Percentiles rank a stretch among this genome's conserved stretches.
These are phyloP conservation scores for Suricata suricatta DNA, from an alignment of 2,113 vertebrate species.

Conservation along the genomic window DNA sequence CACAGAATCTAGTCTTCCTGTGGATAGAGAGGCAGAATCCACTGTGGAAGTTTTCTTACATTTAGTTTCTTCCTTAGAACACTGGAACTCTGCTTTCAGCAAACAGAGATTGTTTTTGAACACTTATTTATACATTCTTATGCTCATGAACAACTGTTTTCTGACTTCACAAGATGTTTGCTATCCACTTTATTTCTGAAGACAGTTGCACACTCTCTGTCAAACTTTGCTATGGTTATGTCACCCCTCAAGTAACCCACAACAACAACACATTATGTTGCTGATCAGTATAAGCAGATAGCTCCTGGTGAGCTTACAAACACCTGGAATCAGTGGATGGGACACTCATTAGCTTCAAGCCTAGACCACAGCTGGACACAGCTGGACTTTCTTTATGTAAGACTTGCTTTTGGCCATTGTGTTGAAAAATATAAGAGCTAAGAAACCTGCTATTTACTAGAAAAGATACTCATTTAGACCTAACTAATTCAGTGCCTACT, in stretches of 20 bases:
- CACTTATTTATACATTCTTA: background rate
- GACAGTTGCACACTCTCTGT: background rate
- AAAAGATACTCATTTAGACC: background rate
- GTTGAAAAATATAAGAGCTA: background rate
- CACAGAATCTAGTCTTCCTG: background rate
- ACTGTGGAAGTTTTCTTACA: background rate
- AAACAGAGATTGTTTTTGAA: background rate
- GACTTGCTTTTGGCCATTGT: background rate
- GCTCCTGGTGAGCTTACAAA: background rate
- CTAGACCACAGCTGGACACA: background rate
- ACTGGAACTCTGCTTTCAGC: background rate
- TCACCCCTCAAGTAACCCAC: background rate
- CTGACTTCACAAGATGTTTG: background rate
- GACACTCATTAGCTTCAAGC: background rate
- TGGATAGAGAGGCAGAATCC: background rate
- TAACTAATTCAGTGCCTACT: background rate
- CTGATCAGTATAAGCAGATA: background rate
- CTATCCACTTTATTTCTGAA: background rate
- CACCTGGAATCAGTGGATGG: background rate
- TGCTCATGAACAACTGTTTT: background rate
- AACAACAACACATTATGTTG: background rate
- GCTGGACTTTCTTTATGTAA: background rate
- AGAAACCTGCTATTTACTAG: background rate
- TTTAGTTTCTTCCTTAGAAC: background rate
- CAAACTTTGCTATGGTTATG: background rate